Evolutionary conservation across 35 echinoderm and acorn worm genomes (phyloP), one percentile per base, ranked within the genome.

Genomic region (Diadema setosum): DNA sequence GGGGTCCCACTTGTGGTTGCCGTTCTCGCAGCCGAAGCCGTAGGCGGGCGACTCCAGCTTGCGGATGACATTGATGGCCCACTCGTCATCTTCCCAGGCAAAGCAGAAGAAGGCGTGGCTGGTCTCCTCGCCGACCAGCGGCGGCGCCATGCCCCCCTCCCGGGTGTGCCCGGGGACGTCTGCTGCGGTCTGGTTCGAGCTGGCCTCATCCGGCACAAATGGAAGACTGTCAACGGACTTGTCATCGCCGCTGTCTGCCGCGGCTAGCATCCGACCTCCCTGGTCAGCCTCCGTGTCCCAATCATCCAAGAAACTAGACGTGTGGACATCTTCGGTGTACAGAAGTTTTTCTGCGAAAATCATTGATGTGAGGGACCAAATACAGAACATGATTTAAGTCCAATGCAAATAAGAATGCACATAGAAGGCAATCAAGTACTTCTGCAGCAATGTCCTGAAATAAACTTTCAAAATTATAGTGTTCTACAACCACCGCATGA

Each of bases 41-140:
- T 99, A 99, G 0, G 93, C 90, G 17, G 96, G 80, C 20, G 96
- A 86, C 78, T 95, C 92, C 7, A 99, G 86, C 45, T 88, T 91
- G 5, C 86, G 86, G 45, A 95, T 83, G 5, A 99, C 89, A 43
- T 95, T 95, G 6, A 70, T 43, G 0, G 86, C 86, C 96, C 96
- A 99, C n/a, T 95, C 85, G 15, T 92, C 86, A 31, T 99, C 96
- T 14, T 92, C 92, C 36, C 82, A 83, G 8, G 86, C 80, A 23
- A 84, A 94, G 64, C 96, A 99, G 76, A 99, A 99, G 70, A 99
- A 99, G 40, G 93, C 96, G 52, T 99, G 96, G 25, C 96, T 91
- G 1, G 87, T 90, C 67, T 99, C 96, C 81, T 94, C 92, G 21
- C 93, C 96, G 4, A 94, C 86, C 5, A 99, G 83, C 1, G 60